Percentiles rank a stretch among this genome's conserved stretches.
These are phyloP conservation scores for Yponomeuta evonymella DNA, from an alignment of 2,888 invertebrate genomes.

Conservation along the genomic window DNA sequence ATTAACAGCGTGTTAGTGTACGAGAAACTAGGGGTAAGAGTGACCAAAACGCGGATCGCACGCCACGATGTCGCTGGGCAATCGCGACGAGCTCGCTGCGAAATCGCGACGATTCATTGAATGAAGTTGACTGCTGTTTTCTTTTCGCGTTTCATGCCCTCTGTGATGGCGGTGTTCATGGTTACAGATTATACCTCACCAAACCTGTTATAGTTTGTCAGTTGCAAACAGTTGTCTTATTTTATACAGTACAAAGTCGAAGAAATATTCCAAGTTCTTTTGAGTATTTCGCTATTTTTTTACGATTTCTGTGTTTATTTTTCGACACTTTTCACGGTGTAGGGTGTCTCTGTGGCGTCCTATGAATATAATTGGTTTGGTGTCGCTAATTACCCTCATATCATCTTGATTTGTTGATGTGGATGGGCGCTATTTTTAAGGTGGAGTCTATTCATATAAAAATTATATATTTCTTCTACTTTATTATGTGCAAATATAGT, in stretches of 20 bases:
- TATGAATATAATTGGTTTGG: neutral
- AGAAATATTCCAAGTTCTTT: constrained; percentile 26
- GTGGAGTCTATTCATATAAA: neutral
- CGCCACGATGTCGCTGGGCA: no score
- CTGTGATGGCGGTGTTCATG: no score
- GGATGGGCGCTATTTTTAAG: neutral
- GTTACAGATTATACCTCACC: neutral
- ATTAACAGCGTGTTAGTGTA: no score
- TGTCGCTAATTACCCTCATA: neutral
- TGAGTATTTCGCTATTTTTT: neutral
- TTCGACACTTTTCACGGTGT: neutral
- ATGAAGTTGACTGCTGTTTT: no score
- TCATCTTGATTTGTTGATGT: neutral
- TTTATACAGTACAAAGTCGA: constrained; percentile 47
- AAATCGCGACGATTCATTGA: no score
- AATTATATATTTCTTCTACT: neutral
- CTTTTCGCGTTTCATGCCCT: no score
- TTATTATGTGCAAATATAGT: constrained; percentile 1
- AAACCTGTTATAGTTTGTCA: neutral
- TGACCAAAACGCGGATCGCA: no score
- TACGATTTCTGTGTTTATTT: neutral
- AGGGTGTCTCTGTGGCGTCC: neutral
- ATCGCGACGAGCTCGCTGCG: no score
- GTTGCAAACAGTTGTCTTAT: neutral
- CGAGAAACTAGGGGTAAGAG: no score